Conservation (phyloP, 2,888 invertebrate genomes). For the Eucriotettix oculatus region DNA sequence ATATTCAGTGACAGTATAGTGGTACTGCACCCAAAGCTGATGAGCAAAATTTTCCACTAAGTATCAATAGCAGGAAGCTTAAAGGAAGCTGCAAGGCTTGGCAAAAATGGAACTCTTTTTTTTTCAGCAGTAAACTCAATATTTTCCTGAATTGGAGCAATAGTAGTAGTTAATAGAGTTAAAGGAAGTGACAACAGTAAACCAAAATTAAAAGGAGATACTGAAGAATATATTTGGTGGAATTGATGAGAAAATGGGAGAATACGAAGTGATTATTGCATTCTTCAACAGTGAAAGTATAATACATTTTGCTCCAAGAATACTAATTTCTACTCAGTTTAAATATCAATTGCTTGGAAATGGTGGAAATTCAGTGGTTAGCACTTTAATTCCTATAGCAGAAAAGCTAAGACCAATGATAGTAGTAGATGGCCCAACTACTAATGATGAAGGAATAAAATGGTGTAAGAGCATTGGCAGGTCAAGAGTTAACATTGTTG, state of each 20-base stretch:
- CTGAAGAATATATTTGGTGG: constrained; percentile 1
- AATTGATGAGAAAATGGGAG: background rate
- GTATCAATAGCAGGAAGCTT: background rate
- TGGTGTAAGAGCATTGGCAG: no score
- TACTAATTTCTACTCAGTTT: background rate
- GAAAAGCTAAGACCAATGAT: no score
- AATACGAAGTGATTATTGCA: background rate
- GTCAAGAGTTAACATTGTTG: no score
- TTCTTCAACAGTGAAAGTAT: constrained; percentile 2
- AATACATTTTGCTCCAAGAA: constrained; percentile 1
- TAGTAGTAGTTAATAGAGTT: background rate
- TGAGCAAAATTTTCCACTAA: background rate
- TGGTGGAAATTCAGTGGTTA: no score
- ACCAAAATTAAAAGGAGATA: constrained; percentile 1
- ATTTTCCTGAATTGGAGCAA: no score
- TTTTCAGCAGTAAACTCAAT: no score
- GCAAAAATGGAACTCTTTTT: no score
- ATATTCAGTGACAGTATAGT: background rate
- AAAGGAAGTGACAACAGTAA: constrained; percentile 1
- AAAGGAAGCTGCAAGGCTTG: no score
- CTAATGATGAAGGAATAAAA: no score
- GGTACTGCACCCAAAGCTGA: background rate
- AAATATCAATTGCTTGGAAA: background rate
- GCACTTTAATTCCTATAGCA: no score
- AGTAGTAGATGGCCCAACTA: no score